Evolutionary conservation across 2,113 vertebrate genomes (phyloP).

Genomic region (Scophthalmus maximus): DNA sequence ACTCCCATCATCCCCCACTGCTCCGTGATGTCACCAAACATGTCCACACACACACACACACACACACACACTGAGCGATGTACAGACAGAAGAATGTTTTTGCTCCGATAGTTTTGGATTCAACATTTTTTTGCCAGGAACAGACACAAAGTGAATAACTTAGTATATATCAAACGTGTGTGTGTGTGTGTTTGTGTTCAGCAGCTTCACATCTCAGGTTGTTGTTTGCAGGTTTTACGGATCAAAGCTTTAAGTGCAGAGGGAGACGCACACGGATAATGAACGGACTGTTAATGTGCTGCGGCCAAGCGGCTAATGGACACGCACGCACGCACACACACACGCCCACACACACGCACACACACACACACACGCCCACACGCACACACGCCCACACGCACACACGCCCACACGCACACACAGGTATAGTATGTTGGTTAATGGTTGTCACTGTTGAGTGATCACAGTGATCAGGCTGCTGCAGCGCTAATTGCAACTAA

Average conservation of each 20-base stretch:
- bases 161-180: constrained; percentile 31
- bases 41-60: no score
- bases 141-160: constrained; percentile 38
- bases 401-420: constrained; percentile 5
- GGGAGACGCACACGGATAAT: constrained; percentile 88
- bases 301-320: constrained; percentile 95
- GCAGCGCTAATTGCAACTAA: constrained; percentile 72
- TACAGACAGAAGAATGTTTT: no score
- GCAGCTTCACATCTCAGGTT: constrained; percentile 50
- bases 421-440: constrained; percentile 55
- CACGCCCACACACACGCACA: constrained; percentile 21
- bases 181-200: constrained; percentile 32
- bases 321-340: constrained; percentile 29
- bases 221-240: constrained; percentile 60
- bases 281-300: constrained; percentile 96
- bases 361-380: constrained; percentile 13
- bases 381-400: constrained; percentile 31
- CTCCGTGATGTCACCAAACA: no score
- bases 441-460: constrained; percentile 74
- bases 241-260: constrained; percentile 72
- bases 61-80: no score
- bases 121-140: constrained; percentile 24
- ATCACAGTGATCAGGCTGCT: constrained; percentile 71
- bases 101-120: constrained; percentile 8
- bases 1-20: background rate